Percentiles rank a stretch among this genome's conserved stretches.
phyloP scores from a whole-genome alignment of 2,113 vertebrate species.

The Hucho hucho region DNA sequence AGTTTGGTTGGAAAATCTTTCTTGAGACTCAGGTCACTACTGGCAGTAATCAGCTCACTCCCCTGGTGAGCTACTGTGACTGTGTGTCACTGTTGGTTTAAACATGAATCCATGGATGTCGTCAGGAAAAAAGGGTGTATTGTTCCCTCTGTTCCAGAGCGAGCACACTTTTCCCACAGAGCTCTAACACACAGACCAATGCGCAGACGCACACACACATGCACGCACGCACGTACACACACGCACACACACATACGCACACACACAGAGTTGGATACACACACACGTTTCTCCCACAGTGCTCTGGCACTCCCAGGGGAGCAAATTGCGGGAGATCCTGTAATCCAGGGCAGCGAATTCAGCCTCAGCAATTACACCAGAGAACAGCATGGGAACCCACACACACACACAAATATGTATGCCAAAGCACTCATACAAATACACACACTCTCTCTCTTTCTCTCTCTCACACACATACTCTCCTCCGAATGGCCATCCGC shows the following conservation, averaged over 20 bases:
- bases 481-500: slow-evolving; percentile 62
- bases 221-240: background rate
- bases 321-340: slow-evolving; percentile 66
- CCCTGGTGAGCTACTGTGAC: too few species aligned
- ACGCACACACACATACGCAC: slow-evolving; percentile 11
- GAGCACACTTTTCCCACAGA: slow-evolving; percentile 62
- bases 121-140: slow-evolving; percentile 60
- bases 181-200: slow-evolving; percentile 38
- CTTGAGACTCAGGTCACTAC: too few species aligned
- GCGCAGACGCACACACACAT: background rate
- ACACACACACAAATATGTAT: slow-evolving; percentile 8
- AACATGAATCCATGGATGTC: slow-evolving; percentile 47
- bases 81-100: slow-evolving; percentile 38
- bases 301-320: slow-evolving; percentile 66
- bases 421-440: slow-evolving; percentile 8
- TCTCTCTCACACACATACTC: slow-evolving; percentile 9
- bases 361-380: slow-evolving; percentile 67
- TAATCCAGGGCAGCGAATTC: slow-evolving; percentile 72
- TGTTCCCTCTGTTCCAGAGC: slow-evolving; percentile 47
- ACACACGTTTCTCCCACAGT: slow-evolving; percentile 70
- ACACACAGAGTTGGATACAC: slow-evolving; percentile 10
- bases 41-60: too few species aligned
- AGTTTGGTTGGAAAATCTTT: background rate
- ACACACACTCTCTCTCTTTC: slow-evolving; percentile 19
- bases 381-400: slow-evolving; percentile 61